Evolutionary conservation across 2,888 invertebrate species (phyloP), one percentile per base, ranked within the genome.

Genomic region (Biston betularia): DNA sequence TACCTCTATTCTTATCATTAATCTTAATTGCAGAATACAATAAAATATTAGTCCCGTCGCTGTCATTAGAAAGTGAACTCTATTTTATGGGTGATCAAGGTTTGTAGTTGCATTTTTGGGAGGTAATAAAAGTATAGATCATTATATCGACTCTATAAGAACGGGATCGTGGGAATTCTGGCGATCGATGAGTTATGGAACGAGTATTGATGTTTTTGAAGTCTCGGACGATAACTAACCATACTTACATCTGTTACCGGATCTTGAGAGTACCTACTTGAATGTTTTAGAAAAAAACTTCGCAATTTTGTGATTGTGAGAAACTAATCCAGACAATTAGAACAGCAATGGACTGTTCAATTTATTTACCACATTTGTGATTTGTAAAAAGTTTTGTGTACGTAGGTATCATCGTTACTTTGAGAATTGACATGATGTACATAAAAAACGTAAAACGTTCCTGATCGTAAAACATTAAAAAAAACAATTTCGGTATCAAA

Each of bases 11-110:
- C 87, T 93, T 93, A 93, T 93, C 93, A 93, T 93, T 90, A 92
- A 93, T 93, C 93, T 93, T 93, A 93, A 93, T 93, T 92, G 93
- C 87, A 79, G 91, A 92, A 92, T 92, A 92, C 90, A 92, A 92
- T 93, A 93, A 93, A 92, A 92, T 92, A 92, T 92, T 87, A 88
- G 66, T 88, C 55, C 70, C 72, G 68, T 75, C 70, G 74, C 15
- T 74, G 70, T 76, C 76, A 73, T 79, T 81, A 72, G 57, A 88
- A 82, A 81, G 74, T 85, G 70, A 72, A 81, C 87, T 83, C 82
- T 88, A 83, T 78, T 69, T 50, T 1, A 8, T 33, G 34, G 75
- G 57, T 68, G 68, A 71, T 82, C 89, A 90, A 77, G 84, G 89
- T 85, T 79, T 77, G 82, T 75, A 84, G 75, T 84, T 52, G 75